Evolutionary conservation across 2,113 vertebrate species (phyloP).

Genomic region (Prolemur simus): DNA sequence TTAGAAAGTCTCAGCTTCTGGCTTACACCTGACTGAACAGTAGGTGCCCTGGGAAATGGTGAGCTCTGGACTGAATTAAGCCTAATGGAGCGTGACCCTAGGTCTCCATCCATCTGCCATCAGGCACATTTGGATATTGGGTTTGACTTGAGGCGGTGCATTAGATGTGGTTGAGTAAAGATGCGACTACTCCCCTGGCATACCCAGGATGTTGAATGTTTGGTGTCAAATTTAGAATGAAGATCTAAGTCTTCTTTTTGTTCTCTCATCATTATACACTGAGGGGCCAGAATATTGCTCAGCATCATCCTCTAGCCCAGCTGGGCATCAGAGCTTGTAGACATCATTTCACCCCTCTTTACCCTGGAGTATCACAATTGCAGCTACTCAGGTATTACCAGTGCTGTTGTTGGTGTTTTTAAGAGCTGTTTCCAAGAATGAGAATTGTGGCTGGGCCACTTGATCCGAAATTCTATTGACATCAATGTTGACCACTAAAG

Average conservation of each 20-base stretch:
- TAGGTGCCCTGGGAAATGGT: slow-evolving; percentile 6
- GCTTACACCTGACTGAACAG: background rate
- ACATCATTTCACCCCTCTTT: background rate
- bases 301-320: background rate
- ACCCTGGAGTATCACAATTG: background rate
- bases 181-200: background rate
- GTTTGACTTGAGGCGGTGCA: slow-evolving; percentile 31
- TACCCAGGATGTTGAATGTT: background rate
- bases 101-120: slow-evolving; percentile 27
- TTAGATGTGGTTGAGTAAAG: slow-evolving; percentile 31
- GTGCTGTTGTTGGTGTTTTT: background rate
- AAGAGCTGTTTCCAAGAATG: background rate
- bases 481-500: background rate
- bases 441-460: background rate
- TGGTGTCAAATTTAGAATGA: slow-evolving; percentile 31
- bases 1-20: slow-evolving; percentile 12
- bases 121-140: slow-evolving; percentile 17
- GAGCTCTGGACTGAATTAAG: slow-evolving; percentile 42
- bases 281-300: background rate
- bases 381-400: background rate
- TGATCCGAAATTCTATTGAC: background rate
- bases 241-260: background rate
- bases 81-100: slow-evolving; percentile 38
- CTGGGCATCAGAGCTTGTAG: background rate
- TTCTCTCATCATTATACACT: background rate